These are phyloP conservation scores for Lepisosteus osseus DNA, from an alignment of 2,113 vertebrate genomes.

Conservation along the genomic window DNA sequence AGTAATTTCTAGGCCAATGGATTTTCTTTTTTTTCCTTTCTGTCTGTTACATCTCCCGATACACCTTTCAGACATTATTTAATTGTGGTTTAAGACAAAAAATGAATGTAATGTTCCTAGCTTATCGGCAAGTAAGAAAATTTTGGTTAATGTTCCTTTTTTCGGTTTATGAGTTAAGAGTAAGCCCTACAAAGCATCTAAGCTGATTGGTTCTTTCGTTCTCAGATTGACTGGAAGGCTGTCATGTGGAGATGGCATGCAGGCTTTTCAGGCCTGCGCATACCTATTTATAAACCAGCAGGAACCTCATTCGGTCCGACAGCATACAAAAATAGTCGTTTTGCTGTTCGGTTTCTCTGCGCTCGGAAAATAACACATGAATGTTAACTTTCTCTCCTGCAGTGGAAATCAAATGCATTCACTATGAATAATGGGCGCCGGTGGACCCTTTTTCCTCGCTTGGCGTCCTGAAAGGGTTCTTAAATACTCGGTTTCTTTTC, in stretches of 20 bases:
- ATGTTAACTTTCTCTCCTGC: neutral
- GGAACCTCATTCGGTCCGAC: neutral
- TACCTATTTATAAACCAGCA: conserved; percentile 47
- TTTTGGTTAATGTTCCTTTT: too few species aligned
- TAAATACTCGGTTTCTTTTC: neutral
- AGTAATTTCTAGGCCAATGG: too few species aligned
- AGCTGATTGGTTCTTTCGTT: conserved; percentile 27
- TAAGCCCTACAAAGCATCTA: neutral
- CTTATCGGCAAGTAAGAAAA: too few species aligned
- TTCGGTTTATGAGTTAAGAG: too few species aligned
- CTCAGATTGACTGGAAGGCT: conserved; percentile 40
- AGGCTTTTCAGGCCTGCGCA: conserved; percentile 28
- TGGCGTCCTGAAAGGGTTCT: neutral
- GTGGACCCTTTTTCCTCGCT: neutral
- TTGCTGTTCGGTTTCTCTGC: neutral
- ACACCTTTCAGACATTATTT: too few species aligned
- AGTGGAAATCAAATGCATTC: neutral
- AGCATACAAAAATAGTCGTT: neutral
- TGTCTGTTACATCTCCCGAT: too few species aligned
- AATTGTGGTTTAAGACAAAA: too few species aligned
- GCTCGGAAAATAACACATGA: neutral
- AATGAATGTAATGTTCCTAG: too few species aligned
- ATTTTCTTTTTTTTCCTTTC: too few species aligned
- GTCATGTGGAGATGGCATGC: conserved; percentile 31
- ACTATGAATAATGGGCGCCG: neutral